Evolutionary conservation across 2,113 vertebrate genomes (phyloP), one percentile per base, ranked within the genome.

Genomic region (Mesitornis unicolor): DNA sequence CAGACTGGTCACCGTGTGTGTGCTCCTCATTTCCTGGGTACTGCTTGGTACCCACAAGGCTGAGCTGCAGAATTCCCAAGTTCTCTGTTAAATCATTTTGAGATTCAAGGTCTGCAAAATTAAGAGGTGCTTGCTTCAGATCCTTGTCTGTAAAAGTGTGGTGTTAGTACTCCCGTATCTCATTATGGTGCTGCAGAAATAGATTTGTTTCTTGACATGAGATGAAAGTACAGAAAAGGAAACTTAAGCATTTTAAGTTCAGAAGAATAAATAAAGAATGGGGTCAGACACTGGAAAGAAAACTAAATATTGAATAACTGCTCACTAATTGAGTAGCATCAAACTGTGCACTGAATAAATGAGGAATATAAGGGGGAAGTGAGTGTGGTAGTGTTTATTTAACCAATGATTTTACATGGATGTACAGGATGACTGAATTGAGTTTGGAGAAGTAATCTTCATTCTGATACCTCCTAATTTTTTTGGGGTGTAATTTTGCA

Each of bases 211-310:
- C 88, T 77, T 94, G 54, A 85, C 33, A 7, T 38, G 45, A 87
- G 84, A 61, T 83, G 75, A 88, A 94, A 92, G 85, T 80, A 73
- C 50, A 86, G 68, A 54, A 80, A 76, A 86, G 31, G 67, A 79
- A 94, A 90, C 33, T 22, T 86, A 24, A 63, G 73, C 48, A 51
- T 94, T 94, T 95, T 83, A 80, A 79, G 54, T 93, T 90, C 69
- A 35, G 84, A 92, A 90, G 67, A 84, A 81, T 89, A 92, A 94
- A 84, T 94, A 94, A 96, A 81, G 85, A 45, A 84, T 89, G 64
- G 60, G 38, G 77, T 87, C 77, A 93, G 77, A 59, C 42, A 38
- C 38, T 68, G 69, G 77, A 75, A 74, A 78, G 69, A 74, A 81
- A 93, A 67, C 47, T 50, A 57, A 92, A 84, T 74, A 67, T 59